These are phyloP conservation scores for Bruchidius siliquastri DNA, from an alignment of 2,888 invertebrate genomes.

Conservation along the genomic window DNA sequence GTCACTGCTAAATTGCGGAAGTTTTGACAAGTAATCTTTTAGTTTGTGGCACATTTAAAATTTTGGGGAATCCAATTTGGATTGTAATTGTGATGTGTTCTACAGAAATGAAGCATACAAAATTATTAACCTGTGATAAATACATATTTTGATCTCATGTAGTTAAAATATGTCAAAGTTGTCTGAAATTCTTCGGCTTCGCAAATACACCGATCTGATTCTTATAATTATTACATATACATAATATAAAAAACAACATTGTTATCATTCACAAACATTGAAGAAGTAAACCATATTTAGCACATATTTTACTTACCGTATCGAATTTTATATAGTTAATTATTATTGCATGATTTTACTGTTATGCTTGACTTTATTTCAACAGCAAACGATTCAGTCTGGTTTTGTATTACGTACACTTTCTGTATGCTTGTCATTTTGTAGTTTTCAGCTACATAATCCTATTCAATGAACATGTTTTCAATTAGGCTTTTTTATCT, in stretches of 20 bases:
- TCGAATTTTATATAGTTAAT: background rate
- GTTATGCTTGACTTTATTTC: background rate
- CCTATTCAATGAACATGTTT: too few species aligned
- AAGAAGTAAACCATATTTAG: background rate
- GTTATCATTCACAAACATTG: background rate
- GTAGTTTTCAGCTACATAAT: background rate
- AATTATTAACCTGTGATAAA: too few species aligned
- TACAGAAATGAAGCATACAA: too few species aligned
- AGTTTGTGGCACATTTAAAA: too few species aligned
- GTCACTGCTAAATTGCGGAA: too few species aligned
- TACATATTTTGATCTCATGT: too few species aligned
- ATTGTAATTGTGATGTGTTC: too few species aligned
- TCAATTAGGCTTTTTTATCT: too few species aligned
- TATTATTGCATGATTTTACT: background rate
- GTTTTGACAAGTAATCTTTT: too few species aligned
- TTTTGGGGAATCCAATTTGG: too few species aligned
- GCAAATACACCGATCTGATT: background rate
- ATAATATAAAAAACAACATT: background rate
- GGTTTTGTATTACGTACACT: background rate
- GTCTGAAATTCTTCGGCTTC: background rate
- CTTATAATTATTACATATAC: background rate
- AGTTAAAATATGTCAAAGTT: background rate
- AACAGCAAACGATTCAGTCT: background rate
- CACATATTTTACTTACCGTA: background rate
- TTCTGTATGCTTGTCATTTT: background rate